A percentile compares a stretch with the other conserved stretches of the same genome.
Evolutionary conservation across 2,113 vertebrate genomes (phyloP).

Genomic region (Tragelaphus imberbis): DNA sequence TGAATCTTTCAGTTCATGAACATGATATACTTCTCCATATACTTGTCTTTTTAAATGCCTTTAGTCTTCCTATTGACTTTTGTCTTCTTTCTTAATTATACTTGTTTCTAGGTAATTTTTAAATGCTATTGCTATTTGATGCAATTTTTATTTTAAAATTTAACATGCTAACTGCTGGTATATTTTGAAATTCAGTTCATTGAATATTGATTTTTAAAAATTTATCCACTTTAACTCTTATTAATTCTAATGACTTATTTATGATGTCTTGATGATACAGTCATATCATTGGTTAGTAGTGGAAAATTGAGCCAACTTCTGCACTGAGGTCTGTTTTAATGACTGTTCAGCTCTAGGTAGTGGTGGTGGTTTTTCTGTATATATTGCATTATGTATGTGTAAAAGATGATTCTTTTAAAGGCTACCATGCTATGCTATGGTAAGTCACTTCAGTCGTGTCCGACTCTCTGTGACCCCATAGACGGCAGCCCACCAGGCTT

Average conservation of each 20-base stretch:
- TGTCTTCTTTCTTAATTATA: not conserved
- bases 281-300: not conserved
- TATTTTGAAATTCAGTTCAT: not conserved
- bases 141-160: not conserved
- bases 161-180: not conserved
- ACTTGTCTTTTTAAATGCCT: not conserved
- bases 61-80: not conserved
- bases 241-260: not conserved
- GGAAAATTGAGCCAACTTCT: not conserved
- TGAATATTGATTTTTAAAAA: not conserved
- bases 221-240: not conserved
- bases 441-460: no score
- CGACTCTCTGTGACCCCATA: no score
- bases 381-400: not conserved
- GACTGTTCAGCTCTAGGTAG: not conserved
- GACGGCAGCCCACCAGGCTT: no score
- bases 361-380: not conserved
- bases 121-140: not conserved
- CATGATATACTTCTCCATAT: not conserved
- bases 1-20: not conserved
- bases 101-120: not conserved
- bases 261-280: not conserved
- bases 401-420: conserved; percentile 2
- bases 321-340: not conserved
- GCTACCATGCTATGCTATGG: not conserved